Evolutionary conservation across 2,113 vertebrate genomes (phyloP), one percentile per base, ranked within the genome.

Genomic region (Malaclemys terrapin): DNA sequence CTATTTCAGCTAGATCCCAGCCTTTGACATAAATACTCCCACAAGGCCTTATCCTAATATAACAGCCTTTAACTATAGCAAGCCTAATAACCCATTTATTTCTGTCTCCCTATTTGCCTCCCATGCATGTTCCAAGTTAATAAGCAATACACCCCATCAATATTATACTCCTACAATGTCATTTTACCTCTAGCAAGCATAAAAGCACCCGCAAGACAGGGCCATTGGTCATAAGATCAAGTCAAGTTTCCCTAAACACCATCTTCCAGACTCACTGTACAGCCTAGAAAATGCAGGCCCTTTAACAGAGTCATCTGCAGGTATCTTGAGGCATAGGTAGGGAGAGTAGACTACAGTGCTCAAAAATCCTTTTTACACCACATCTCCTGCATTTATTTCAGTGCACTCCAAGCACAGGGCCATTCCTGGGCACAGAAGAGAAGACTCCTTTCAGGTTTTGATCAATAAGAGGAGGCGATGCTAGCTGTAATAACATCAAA

Each of bases 401-500:
- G 59, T 89, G 13, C 16, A 84, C 59, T 87, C 86, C 52, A 62
- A 82, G 86, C 22, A 62, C 29, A 3, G 16, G 20, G 19, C 59
- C 54, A 82, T 82, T 93, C 47, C 24, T 52, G 62, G 52, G 49
- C 7, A 79, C 50, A 50, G 76, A 84, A 84, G 49, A 83, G 57
- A 85, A 78, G 38, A 35, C 35, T 7, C 86, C 80, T 86, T 91
- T 87, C 75, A 79, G 24, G 50, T 89, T 93, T 91, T 84, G 87
- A 85, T 82, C 87, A 91, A 94, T 49, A 76, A 95, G 62, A 49
- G 14, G 52, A 92, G 80, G 8, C 17, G 56, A 65, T 52, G 82
- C 35, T 17, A 65, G 83, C 83, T 85, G 75, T 89, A 95, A 62
- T 79, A 91, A 87, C 75, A 85, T 89, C 83, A 91, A 95, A 90